Evolutionary conservation across 2,797 vertebrate genomes (phyloP).

Genomic region (Emys orbicularis): DNA sequence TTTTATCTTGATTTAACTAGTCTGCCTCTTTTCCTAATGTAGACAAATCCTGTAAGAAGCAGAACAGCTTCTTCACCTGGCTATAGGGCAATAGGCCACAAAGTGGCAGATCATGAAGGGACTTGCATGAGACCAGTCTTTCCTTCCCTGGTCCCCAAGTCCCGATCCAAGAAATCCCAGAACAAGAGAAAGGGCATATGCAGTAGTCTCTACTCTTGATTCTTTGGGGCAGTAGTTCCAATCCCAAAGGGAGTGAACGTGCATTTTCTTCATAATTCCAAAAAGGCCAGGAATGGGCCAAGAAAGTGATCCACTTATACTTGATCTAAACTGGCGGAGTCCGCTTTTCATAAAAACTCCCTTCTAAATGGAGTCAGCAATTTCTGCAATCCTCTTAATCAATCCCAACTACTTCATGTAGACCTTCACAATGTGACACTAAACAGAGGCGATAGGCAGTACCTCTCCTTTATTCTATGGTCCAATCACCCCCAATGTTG

Average conservation of each 20-base stretch:
- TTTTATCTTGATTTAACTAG: background rate
- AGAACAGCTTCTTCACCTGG: background rate
- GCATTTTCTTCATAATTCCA: background rate
- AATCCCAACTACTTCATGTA: background rate
- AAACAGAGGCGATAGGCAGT: background rate
- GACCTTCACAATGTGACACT: background rate
- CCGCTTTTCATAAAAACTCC: background rate
- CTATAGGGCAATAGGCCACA: background rate
- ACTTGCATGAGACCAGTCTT: background rate
- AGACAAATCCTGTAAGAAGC: background rate
- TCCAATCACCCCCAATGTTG: background rate
- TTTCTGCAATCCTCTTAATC: background rate
- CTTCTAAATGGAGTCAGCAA: background rate
- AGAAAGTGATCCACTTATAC: background rate
- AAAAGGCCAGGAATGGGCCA: background rate
- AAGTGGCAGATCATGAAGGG: background rate
- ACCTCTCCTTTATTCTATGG: background rate
- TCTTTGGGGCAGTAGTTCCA: background rate
- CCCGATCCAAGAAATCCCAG: background rate
- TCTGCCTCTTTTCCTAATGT: background rate
- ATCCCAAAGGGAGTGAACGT: background rate
- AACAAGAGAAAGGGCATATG: no score
- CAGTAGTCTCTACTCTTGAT: background rate
- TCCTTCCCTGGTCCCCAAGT: background rate
- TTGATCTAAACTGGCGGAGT: background rate